Evolutionary conservation across 2,888 invertebrate genomes (phyloP), one percentile per base, ranked within the genome.

Genomic region (Laspeyria flexula): DNA sequence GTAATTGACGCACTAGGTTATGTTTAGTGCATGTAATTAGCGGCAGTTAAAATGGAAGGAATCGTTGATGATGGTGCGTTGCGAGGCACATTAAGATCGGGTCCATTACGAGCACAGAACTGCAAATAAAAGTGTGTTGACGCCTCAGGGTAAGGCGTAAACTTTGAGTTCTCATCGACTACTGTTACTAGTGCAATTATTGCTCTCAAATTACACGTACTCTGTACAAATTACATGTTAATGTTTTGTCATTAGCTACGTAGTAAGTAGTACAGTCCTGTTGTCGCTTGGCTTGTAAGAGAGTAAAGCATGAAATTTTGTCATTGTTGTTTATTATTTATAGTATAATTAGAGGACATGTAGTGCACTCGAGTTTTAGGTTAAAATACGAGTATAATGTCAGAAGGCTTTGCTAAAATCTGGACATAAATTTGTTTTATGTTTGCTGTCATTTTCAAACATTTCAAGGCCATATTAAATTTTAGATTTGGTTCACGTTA

Each of bases 131-230:
- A 46, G 45, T 18, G 7, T 18, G 11, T 16, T 12, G 15, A 4
- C 13, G 15, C 37, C 30, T 25, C 13, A 11, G 42, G 48, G 23
- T 23, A 37, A 13, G 23, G 33, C 23, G 25, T 41, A 16, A 23
- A 48, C 37, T 10, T 16, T 31, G 43, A 25, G 29, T 6, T 41
- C 43, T 25, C 43, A 37, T 38, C 25, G 52, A 34, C 33, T 33
- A 34, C 46, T 12, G 39, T 23, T 9, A 11, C 7, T 16, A 15
- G 16, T 25, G 25, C 1, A 34, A n/a, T n/a, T n/a, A n/a, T n/a
- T 34, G 18, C n/a, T 34, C 10, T 9, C 34, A 16, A 34, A 34
- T 34, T 34, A 15, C n/a, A 34, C 10, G 3, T 1, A 21, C 11
- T 10, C n/a, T 27, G 12, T 5, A 23, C 45, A 27, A 40, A 46